phyloP scores from a whole-genome alignment of 2,888 invertebrate species.

The Coleophora deauratella region DNA sequence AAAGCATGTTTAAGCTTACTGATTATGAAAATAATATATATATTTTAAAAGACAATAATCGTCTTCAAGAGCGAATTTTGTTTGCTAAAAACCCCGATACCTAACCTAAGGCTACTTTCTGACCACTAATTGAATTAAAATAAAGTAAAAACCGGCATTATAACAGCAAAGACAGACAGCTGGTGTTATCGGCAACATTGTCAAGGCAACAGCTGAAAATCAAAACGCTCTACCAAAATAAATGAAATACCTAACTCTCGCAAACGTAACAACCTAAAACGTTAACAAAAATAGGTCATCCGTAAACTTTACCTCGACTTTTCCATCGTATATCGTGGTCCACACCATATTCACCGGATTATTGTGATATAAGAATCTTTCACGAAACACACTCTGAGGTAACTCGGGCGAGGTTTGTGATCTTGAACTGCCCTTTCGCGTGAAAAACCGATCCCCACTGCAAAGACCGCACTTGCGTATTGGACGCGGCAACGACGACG shows the following conservation, averaged over 20 bases:
- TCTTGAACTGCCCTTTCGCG: constrained; percentile 73
- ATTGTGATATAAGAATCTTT: constrained; percentile 32
- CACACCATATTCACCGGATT: constrained; percentile 54
- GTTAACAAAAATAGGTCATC: constrained; percentile 30
- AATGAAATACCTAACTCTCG: too few relatives aligned
- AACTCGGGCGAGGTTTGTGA: constrained; percentile 55
- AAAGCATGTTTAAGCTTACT: too few relatives aligned
- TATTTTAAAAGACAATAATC: too few relatives aligned
- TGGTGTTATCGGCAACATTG: constrained; percentile 23
- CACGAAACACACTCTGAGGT: constrained; percentile 40
- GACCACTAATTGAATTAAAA: too few relatives aligned
- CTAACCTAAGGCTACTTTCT: too few relatives aligned
- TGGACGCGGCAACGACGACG: constrained; percentile 39
- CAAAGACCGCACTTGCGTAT: constrained; percentile 55
- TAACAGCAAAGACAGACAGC: not conserved
- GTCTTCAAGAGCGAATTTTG: too few relatives aligned
- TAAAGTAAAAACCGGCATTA: constrained; percentile 22
- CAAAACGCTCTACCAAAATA: constrained; percentile 2
- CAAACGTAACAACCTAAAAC: not conserved
- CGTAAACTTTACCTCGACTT: constrained; percentile 42
- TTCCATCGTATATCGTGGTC: constrained; percentile 56
- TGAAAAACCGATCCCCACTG: constrained; percentile 56
- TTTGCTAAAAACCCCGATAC: too few relatives aligned
- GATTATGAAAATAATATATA: too few relatives aligned
- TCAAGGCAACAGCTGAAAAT: constrained; percentile 28